Evolutionary conservation across 2,888 invertebrate species (phyloP).

Genomic region (Ariolimax columbianus): DNA sequence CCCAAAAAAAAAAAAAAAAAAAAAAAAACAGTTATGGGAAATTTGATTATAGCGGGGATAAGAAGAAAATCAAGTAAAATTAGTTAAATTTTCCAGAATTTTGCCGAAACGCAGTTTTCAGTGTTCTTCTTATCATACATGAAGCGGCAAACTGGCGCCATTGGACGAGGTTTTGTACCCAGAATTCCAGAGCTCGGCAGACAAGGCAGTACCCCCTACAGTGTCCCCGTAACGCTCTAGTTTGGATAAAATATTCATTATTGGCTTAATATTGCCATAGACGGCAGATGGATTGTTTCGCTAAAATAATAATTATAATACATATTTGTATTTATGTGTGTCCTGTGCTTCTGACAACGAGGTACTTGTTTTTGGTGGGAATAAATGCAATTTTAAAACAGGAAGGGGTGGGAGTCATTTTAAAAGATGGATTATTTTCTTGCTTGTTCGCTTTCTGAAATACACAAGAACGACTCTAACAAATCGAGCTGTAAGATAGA

Average conservation of each 20-base stretch:
- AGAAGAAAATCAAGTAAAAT: conserved; percentile 42
- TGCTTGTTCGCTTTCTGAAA: too few species aligned
- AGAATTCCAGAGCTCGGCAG: conserved; percentile 30
- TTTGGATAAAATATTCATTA: conserved; percentile 16
- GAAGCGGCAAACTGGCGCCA: conserved; percentile 22
- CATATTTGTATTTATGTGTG: neutral
- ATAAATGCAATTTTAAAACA: neutral
- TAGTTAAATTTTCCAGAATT: conserved; percentile 43
- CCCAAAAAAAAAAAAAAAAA: conserved; percentile 9
- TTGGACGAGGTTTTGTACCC: conserved; percentile 13
- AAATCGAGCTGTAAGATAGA: too few species aligned
- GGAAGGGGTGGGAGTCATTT: too few species aligned
- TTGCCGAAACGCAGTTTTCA: neutral
- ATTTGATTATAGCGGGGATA: conserved; percentile 23
- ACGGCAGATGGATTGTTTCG: conserved; percentile 5
- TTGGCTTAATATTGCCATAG: conserved; percentile 25
- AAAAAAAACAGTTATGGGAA: neutral
- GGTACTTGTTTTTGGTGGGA: neutral
- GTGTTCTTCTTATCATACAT: conserved; percentile 13
- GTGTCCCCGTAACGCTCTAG: neutral
- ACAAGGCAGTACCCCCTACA: conserved; percentile 37
- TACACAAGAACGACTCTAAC: too few species aligned
- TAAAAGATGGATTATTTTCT: too few species aligned
- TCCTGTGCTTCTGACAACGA: neutral
- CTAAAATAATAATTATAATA: neutral